Base-by-base conservation (phyloP, 2,797 vertebrate species). In the Oryzias sinensis region DNA sequence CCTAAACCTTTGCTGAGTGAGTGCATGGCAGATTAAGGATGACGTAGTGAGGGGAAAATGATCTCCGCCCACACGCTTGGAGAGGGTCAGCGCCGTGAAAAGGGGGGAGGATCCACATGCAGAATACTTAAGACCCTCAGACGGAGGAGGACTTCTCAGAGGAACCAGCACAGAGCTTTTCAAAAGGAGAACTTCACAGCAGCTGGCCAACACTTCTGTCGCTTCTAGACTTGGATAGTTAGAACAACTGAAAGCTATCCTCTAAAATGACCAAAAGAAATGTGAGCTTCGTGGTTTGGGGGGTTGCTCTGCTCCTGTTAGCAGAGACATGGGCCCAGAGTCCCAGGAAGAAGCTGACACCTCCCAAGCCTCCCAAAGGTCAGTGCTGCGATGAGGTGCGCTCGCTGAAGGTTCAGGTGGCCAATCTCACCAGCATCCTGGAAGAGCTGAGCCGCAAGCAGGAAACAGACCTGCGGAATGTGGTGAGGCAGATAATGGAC, bases 71-170 rank as follows among this genome's bases (percentile, higher is more conserved):
- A 71, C 73, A 65, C 62, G 82, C 74, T 84, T 80, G 72, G 80
- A 85, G 77, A 81, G 83, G 83, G 81, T 82, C 82, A 82, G 77
- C 67, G 63, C 50, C 49, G 71, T 72, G 77, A 63, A 65, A 73
- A 92, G 62, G 91, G 92, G 91, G 91, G 91, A 93, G 93, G 93
- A 91, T 89, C 87, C 90, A 91, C 49, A 85, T 81, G 87, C 82
- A 90, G 82, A 79, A 89, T 96, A 99, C 96, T 96, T 97, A 98
- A 97, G 94, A 93, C 94, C 94, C 89, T 84, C 80, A 85, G 80
- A 50, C 81, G 72, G 76, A 86, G 83, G 50, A 82, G 82, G 72
- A 62, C 88, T 84, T 68, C 62, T 83, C 74, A 81, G 78, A 85
- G 72, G 79, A 83, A 80, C 82, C 64, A 78, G 66, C 63, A 67